Base-by-base conservation (phyloP, 2,797 vertebrate genomes). In the Enteromius trimaculatus region DNA sequence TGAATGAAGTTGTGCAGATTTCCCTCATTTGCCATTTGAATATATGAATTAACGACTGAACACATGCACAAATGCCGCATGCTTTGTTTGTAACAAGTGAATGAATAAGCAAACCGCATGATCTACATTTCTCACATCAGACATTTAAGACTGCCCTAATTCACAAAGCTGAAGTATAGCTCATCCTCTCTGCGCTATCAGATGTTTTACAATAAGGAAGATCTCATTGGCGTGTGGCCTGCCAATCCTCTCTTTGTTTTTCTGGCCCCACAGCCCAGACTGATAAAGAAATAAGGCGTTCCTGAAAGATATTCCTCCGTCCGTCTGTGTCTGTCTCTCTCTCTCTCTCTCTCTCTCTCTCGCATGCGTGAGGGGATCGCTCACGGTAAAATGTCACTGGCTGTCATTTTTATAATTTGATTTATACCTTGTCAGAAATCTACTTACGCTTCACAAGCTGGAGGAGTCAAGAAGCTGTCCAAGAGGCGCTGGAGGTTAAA, bases 331-430 rank as follows among this genome's bases (percentile, higher is more conserved):
- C 6, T 42, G 6, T 42, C 9, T 42, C 39, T 42, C 39, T 42
- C 39, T 42, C 39, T 84, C 77, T 29, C 31, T 49, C 60, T 16
- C 81, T 29, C 21, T 39, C 70, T 44, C 70, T 44, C 74, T 71
- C 65, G 17, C 84, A 77, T 64, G 66, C 66, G 66, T 79, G 79
- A 79, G 66, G 78, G 84, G 82, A 86, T 85, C 81, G 85, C 87
- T 88, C 88, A 83, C 74, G 49, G 79, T 85, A 84, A 91, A 91
- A 91, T 91, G 91, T 92, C 89, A 91, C 89, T 86, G 82, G 72
- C 88, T 91, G 89, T 91, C 90, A 90, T 90, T 90, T 91, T 90
- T 90, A 90, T 90, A 89, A 91, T 91, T 91, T 91, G 90, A 92
- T 91, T 91, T 87, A 89, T 90, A 88, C 89, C 88, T 89, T 89